Percentiles rank a stretch among this genome's conserved stretches.
Evolutionary conservation across 2,888 invertebrate species (phyloP).

Genomic region (Iselma pallidipennis): DNA sequence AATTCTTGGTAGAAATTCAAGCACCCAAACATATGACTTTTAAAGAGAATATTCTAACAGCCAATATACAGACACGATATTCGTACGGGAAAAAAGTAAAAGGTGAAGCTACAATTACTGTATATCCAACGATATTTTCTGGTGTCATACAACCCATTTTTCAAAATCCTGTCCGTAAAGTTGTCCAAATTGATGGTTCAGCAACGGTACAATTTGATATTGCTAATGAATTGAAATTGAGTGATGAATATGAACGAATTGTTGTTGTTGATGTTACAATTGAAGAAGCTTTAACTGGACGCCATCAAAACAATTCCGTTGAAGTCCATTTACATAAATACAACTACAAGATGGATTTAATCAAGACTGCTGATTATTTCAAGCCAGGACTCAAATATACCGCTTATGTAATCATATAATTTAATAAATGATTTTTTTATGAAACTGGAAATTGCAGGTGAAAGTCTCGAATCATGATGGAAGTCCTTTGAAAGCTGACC

Average conservation of each 20-base stretch:
- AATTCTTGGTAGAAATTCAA: slow-evolving; percentile 86
- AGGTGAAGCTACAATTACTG: slow-evolving; percentile 83
- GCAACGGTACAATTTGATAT: slow-evolving; percentile 77
- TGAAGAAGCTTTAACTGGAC: slow-evolving; percentile 85
- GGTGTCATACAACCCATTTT: slow-evolving; percentile 79
- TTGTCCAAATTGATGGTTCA: slow-evolving; percentile 65
- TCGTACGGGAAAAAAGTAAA: slow-evolving; percentile 85
- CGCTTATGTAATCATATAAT: slow-evolving; percentile 67
- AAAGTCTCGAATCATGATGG: slow-evolving; percentile 74
- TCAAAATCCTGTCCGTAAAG: slow-evolving; percentile 72
- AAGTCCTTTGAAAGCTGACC: slow-evolving; percentile 64
- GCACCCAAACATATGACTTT: slow-evolving; percentile 82
- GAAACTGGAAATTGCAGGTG: slow-evolving; percentile 53
- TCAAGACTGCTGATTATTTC: slow-evolving; percentile 83
- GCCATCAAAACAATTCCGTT: slow-evolving; percentile 78
- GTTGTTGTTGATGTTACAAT: slow-evolving; percentile 86
- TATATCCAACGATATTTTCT: slow-evolving; percentile 81
- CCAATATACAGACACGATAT: slow-evolving; percentile 82
- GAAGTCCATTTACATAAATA: slow-evolving; percentile 77
- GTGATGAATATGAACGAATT: slow-evolving; percentile 78
- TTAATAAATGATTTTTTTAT: background rate
- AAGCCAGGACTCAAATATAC: slow-evolving; percentile 86
- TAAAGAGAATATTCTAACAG: slow-evolving; percentile 75
- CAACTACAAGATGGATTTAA: slow-evolving; percentile 74
- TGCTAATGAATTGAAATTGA: slow-evolving; percentile 72